Conservation (phyloP, 2,113 vertebrate genomes). For the Brachionichthys hirsutus region DNA sequence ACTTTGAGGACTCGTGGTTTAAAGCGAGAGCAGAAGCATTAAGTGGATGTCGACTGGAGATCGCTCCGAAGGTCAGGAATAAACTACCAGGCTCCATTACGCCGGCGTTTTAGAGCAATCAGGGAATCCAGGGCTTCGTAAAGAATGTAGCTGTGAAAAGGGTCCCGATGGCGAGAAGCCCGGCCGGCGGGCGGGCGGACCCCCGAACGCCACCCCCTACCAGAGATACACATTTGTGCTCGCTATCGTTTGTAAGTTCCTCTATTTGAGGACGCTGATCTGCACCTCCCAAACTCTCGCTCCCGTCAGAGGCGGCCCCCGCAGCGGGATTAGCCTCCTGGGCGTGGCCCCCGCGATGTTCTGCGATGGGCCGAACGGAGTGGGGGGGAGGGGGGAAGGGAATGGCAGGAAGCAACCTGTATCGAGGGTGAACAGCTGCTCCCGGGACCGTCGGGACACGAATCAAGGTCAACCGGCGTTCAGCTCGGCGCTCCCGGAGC, state of each 20-base stretch:
- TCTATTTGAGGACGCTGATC: constrained; percentile 5
- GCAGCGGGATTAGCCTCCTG: constrained; percentile 33
- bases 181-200: constrained; percentile 1
- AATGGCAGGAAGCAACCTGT: neutral
- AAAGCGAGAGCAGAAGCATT: too few species aligned
- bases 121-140: too few species aligned
- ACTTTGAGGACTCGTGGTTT: too few species aligned
- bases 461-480: constrained; percentile 68
- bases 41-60: too few species aligned
- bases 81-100: too few species aligned
- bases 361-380: constrained; percentile 12
- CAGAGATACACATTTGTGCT: neutral
- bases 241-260: neutral
- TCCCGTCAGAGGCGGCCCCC: neutral
- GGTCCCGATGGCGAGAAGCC: neutral
- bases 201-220: neutral
- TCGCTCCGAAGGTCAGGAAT: too few species aligned
- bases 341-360: constrained; percentile 9
- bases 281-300: constrained; percentile 5
- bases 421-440: constrained; percentile 39
- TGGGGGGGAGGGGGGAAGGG: neutral
- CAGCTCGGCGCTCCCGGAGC: constrained; percentile 43
- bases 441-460: constrained; percentile 52
- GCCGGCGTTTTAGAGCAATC: too few species aligned
- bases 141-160: too few species aligned